Percentiles rank a stretch among this genome's conserved stretches.
phyloP scores from a whole-genome alignment of 2,113 vertebrate genomes.

The Megalops atlanticus region DNA sequence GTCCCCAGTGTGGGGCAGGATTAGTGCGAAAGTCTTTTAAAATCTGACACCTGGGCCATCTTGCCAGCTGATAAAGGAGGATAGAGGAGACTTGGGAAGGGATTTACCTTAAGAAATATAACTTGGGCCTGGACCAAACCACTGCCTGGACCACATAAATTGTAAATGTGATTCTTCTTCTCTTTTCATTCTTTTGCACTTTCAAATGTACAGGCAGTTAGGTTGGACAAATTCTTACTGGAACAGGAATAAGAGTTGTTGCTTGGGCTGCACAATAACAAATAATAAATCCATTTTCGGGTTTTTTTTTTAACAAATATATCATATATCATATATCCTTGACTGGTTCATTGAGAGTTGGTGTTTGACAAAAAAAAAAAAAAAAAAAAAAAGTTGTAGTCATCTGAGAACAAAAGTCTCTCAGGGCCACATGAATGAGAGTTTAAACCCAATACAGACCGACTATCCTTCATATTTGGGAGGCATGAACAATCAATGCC shows the following conservation, averaged over 20 bases:
- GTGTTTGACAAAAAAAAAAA: background rate
- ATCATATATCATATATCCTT: background rate
- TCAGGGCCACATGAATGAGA: background rate
- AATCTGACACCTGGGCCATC: constrained; percentile 20
- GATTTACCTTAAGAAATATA: constrained; percentile 12
- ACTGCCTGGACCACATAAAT: background rate
- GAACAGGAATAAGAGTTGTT: background rate
- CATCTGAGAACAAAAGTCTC: background rate
- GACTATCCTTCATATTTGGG: constrained; percentile 5
- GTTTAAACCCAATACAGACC: constrained; percentile 7
- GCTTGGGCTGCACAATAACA: too few relatives aligned
- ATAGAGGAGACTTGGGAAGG: background rate
- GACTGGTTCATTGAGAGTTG: background rate
- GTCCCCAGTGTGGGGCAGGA: background rate
- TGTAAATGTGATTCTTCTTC: background rate
- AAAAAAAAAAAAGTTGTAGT: too few relatives aligned
- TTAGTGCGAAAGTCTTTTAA: constrained; percentile 24
- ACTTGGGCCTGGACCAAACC: background rate
- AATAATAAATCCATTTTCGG: background rate
- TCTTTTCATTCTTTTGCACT: background rate
- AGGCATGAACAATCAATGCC: background rate
- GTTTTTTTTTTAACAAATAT: background rate
- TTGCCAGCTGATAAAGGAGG: constrained; percentile 25
- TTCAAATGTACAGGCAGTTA: background rate
- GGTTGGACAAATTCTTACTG: background rate